Evolutionary conservation across 92 coral and sea anemone species (phyloP).

Genomic region (Palythoa heliodiscus): DNA sequence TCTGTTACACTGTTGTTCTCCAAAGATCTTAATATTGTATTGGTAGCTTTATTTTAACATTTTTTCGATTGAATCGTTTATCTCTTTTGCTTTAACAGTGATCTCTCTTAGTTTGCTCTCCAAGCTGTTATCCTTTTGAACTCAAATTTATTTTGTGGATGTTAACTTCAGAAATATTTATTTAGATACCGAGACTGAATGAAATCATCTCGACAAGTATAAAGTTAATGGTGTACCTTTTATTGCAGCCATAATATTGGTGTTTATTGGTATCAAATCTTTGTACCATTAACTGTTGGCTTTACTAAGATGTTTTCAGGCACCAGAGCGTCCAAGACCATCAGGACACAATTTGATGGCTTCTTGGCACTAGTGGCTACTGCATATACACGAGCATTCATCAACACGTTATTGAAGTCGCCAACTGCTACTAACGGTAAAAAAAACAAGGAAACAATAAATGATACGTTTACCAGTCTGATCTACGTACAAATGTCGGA

Average conservation of each 20-base stretch:
- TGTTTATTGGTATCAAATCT: not conserved
- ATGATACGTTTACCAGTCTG: not conserved
- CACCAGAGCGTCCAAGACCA: not conserved
- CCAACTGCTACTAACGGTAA: slow-evolving; percentile 9
- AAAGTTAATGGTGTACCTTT: not conserved
- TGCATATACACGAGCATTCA: not conserved
- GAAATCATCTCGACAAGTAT: not conserved
- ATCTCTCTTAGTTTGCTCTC: slow-evolving; percentile 22
- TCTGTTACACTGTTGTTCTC: slow-evolving; percentile 48
- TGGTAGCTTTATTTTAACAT: slow-evolving; percentile 58
- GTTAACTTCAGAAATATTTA: not conserved
- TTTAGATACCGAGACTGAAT: not conserved
- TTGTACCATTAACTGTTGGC: not conserved
- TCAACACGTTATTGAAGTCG: not conserved
- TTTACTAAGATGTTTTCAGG: not conserved
- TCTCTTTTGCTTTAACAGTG: slow-evolving; percentile 31
- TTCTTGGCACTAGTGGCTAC: not conserved
- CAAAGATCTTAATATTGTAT: slow-evolving; percentile 58
- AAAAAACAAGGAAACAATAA: not conserved
- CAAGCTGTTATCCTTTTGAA: not conserved
- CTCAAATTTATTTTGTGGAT: not conserved
- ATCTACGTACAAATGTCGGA: not conserved
- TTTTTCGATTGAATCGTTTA: slow-evolving; percentile 52
- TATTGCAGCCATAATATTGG: not conserved
- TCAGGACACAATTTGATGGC: slow-evolving; percentile 5